phyloP scores from a whole-genome alignment of 1,140 invertebrate species.

The Drosophila tsacasi region DNA sequence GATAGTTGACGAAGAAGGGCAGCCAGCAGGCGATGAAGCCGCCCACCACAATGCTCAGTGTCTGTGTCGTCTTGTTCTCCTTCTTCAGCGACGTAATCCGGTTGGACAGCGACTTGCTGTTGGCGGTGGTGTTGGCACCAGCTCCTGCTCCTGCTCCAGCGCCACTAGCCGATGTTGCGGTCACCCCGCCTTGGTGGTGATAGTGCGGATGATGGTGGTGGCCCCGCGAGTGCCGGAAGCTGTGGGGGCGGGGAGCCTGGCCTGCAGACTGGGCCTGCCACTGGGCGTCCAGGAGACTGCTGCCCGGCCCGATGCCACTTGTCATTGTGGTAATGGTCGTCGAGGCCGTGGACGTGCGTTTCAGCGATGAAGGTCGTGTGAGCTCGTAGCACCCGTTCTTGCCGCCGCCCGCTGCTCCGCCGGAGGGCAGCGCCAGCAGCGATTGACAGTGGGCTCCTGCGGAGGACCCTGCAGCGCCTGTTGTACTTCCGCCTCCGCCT shows the following conservation, averaged over 20 bases:
- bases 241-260: constrained; percentile 47
- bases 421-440: constrained; percentile 63
- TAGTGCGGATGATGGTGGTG: constrained; percentile 57
- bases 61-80: constrained; percentile 96
- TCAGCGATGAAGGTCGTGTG: constrained; percentile 74
- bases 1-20: constrained; percentile 95
- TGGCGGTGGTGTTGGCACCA: constrained; percentile 18
- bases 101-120: constrained; percentile 82
- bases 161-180: constrained; percentile 18
- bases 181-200: constrained; percentile 45
- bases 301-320: constrained; percentile 70
- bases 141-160: not conserved
- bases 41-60: constrained; percentile 95
- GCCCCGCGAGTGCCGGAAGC: constrained; percentile 62
- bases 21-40: constrained; percentile 96
- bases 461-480: constrained; percentile 8
- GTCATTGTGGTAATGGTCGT: constrained; percentile 80
- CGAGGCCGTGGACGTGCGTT: constrained; percentile 75
- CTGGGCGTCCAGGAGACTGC: constrained; percentile 68
- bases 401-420: constrained; percentile 17
- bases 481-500: constrained; percentile 4
- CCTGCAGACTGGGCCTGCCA: constrained; percentile 58
- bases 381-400: constrained; percentile 75
- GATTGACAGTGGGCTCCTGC: constrained; percentile 66
- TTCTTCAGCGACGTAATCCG: constrained; percentile 89